Percentiles rank a stretch among this genome's conserved stretches.
Evolutionary conservation across 2,113 vertebrate genomes (phyloP).

Genomic region (Polypterus senegalus): DNA sequence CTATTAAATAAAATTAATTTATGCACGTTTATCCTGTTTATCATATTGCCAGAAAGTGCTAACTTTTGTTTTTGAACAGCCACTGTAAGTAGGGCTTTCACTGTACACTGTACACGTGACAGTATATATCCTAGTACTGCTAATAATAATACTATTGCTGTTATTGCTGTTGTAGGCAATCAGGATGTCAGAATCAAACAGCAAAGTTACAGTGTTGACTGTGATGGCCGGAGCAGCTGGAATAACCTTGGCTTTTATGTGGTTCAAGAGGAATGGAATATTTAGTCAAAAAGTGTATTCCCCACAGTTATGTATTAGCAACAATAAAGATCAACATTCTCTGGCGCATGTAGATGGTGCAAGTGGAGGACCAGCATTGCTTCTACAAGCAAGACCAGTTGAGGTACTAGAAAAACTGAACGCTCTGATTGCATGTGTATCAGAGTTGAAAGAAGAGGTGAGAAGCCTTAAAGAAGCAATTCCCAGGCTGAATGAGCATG

Average conservation of each 20-base stretch:
- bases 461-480: conserved; percentile 66
- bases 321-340: conserved; percentile 20
- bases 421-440: conserved; percentile 64
- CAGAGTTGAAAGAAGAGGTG: conserved; percentile 81
- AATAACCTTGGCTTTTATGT: conserved; percentile 59
- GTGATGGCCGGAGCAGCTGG: conserved; percentile 74
- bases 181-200: conserved; percentile 66
- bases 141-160: too few relatives aligned
- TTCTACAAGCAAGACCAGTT: conserved; percentile 44
- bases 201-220: conserved; percentile 64
- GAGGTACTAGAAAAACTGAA: conserved; percentile 77
- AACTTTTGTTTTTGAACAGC: too few relatives aligned
- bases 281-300: conserved; percentile 25
- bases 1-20: too few relatives aligned
- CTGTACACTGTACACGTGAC: too few relatives aligned
- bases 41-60: too few relatives aligned
- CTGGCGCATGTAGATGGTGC: conserved; percentile 9
- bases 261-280: conserved; percentile 40
- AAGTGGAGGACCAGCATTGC: conserved; percentile 28
- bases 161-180: conserved; percentile 17
- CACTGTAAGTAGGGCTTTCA: too few relatives aligned
- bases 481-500: conserved; percentile 64
- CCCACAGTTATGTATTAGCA: conserved; percentile 9
- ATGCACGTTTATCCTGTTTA: too few relatives aligned
- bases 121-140: too few relatives aligned